A percentile compares a stretch with the other conserved stretches of the same genome.
Conservation (phyloP, 2,888 invertebrate species). For the Trissoscelio sp. region DNA sequence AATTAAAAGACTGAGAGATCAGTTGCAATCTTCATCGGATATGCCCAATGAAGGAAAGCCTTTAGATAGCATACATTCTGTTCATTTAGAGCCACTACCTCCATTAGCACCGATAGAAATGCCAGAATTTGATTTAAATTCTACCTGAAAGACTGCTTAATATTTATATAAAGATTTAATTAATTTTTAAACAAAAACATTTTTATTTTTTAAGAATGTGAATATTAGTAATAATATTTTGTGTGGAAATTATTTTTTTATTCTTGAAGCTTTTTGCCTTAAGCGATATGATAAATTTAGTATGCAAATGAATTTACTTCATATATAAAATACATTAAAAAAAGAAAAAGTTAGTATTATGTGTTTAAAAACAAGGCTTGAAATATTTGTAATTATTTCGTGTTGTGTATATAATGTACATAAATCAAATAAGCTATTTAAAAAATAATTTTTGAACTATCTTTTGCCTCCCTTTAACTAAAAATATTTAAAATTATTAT, state of each 20-base stretch:
- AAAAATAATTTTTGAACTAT: not conserved
- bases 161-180: too few relatives aligned
- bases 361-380: not conserved
- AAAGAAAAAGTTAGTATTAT: too few relatives aligned
- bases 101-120: conserved; percentile 86
- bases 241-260: too few relatives aligned
- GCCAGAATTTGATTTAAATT: conserved; percentile 85
- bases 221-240: too few relatives aligned
- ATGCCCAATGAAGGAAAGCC: conserved; percentile 74
- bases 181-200: too few relatives aligned
- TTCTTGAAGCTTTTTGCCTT: too few relatives aligned
- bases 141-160: conserved; percentile 67
- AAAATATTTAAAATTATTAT: not conserved
- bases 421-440: not conserved
- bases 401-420: not conserved
- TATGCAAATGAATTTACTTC: too few relatives aligned
- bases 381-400: not conserved
- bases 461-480: not conserved
- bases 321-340: too few relatives aligned
- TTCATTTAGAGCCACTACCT: conserved; percentile 82
- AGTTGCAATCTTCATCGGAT: conserved; percentile 80
- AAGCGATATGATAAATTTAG: too few relatives aligned
- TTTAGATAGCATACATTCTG: conserved; percentile 75
- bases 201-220: not conserved
- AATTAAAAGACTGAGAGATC: conserved; percentile 85